Base-by-base conservation (phyloP, 2,113 vertebrate genomes). In the Elephantulus edwardii region DNA sequence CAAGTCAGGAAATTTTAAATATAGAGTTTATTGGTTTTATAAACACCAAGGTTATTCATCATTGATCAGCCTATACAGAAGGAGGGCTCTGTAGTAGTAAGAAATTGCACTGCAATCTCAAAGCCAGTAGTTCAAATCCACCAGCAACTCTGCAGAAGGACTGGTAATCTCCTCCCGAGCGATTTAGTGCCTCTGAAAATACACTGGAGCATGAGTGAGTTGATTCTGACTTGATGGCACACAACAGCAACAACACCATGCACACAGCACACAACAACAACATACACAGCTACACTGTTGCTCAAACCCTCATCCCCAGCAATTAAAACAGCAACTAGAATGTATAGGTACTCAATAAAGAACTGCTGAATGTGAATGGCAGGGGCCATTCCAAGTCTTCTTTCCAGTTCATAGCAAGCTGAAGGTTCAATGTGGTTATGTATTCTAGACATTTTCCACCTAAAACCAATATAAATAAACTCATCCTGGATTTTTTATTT, bases 401-500 rank as follows among this genome's bases (percentile, higher is more conserved):
- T 58, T 40, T 80, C 78, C 44, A 91, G 83, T 11, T 6, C n/a
- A 80, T 38, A 46, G 12, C 52, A 83, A 14, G 89, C 30, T 64
- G 87, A 84, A 35, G 76, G 75, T 50, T 35, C 35, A 35, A 38
- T 68, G 20, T 38, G 35, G 20, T 24, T 68, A 35, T 68, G 35
- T 4, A 38, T 24, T 54, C 74, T 44, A 44, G 40, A 20, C 83
- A 42, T 93, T 92, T 88, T 58, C 83, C 86, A 79, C 4, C 38
- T 81, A 75, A n/a, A 42, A 83, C 54, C 50, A 92, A 46, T 82
- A 75, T 22, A 91, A 86, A 72, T 81, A 91, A 90, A 93, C 88
- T 79, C 54, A 85, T 92, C 58, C 87, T 91, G 80, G 68, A 88
- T 90, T 96, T 90, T 96, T 89, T 88, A 66, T 96, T 72, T 60